Evolutionary conservation across 2,113 vertebrate genomes (phyloP).

Genomic region (Chascanopsetta lugubris): DNA sequence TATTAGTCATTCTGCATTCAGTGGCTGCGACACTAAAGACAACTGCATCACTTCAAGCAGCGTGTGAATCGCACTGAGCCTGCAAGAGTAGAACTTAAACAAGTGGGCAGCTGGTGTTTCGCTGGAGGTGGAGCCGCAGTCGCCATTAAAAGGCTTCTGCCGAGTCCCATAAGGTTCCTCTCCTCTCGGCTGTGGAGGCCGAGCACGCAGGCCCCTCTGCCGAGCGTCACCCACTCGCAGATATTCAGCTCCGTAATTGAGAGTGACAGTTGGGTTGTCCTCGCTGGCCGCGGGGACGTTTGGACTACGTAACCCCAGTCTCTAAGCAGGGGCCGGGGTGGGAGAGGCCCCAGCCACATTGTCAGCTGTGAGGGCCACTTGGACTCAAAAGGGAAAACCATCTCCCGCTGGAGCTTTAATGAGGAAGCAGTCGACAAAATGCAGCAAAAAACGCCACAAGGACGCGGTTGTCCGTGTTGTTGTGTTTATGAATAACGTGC

Average conservation of each 20-base stretch:
- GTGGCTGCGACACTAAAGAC: too few relatives aligned
- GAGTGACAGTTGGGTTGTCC: slow-evolving; percentile 78
- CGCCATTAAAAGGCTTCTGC: not conserved
- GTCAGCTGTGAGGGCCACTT: slow-evolving; percentile 70
- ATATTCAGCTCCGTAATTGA: slow-evolving; percentile 81
- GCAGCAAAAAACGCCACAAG: slow-evolving; percentile 46
- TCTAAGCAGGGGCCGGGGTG: slow-evolving; percentile 52
- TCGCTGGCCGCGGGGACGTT: slow-evolving; percentile 57
- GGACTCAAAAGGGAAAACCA: slow-evolving; percentile 66
- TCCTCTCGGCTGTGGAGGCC: slow-evolving; percentile 33
- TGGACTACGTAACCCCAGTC: slow-evolving; percentile 70
- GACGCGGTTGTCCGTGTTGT: slow-evolving; percentile 29
- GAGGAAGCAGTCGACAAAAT: slow-evolving; percentile 67
- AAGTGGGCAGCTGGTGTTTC: slow-evolving; percentile 20
- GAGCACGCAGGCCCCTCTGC: slow-evolving; percentile 59
- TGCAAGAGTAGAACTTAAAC: slow-evolving; percentile 15
- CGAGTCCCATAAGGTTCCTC: slow-evolving; percentile 4
- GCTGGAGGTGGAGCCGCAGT: not conserved
- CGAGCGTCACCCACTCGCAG: slow-evolving; percentile 56
- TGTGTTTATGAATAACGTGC: not conserved
- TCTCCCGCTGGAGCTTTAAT: slow-evolving; percentile 76
- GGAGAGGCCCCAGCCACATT: slow-evolving; percentile 74
- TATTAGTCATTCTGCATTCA: not conserved
- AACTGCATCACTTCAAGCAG: not conserved
- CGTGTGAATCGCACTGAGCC: not conserved